phyloP scores from a whole-genome alignment of 2,888 invertebrate species.

The Lepidocyrtinus sp. region DNA sequence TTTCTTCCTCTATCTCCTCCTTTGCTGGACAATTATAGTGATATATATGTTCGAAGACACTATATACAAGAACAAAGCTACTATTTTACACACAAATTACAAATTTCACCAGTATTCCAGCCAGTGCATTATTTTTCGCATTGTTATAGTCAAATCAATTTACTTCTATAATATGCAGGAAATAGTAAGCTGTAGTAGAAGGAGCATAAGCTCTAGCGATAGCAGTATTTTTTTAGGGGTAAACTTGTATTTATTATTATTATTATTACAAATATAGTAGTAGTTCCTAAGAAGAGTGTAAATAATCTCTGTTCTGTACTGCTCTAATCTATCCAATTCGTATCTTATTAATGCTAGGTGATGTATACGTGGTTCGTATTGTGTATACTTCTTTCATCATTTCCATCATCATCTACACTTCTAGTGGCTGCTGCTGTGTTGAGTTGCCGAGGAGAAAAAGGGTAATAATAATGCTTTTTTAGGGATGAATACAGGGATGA shows the following conservation, averaged over 20 bases:
- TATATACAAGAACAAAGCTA: constrained; percentile 49
- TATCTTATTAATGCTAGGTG: too few species aligned
- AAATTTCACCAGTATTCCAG: constrained; percentile 61
- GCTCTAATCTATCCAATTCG: not conserved
- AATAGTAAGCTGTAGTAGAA: constrained; percentile 32
- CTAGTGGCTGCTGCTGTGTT: not conserved
- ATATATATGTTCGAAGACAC: not conserved
- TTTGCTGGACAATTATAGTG: constrained; percentile 2
- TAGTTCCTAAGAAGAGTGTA: constrained; percentile 33
- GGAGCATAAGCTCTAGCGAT: not conserved
- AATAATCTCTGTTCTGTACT: constrained; percentile 51
- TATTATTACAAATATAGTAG: constrained; percentile 19
- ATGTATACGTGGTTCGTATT: too few species aligned
- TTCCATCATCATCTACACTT: not conserved
- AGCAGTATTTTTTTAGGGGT: constrained; percentile 24
- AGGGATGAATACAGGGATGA: constrained; percentile 55
- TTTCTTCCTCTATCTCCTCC: too few species aligned
- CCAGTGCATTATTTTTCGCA: constrained; percentile 55
- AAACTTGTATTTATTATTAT: constrained; percentile 52
- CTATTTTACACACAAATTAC: constrained; percentile 29
- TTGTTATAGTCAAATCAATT: constrained; percentile 47
- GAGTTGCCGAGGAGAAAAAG: constrained; percentile 31
- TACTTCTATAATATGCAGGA: constrained; percentile 49
- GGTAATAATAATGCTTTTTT: constrained; percentile 30
- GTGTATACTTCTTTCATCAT: constrained; percentile 25